phyloP scores from a whole-genome alignment of 2,888 invertebrate genomes.

The Lasioglossum zephyrum region DNA sequence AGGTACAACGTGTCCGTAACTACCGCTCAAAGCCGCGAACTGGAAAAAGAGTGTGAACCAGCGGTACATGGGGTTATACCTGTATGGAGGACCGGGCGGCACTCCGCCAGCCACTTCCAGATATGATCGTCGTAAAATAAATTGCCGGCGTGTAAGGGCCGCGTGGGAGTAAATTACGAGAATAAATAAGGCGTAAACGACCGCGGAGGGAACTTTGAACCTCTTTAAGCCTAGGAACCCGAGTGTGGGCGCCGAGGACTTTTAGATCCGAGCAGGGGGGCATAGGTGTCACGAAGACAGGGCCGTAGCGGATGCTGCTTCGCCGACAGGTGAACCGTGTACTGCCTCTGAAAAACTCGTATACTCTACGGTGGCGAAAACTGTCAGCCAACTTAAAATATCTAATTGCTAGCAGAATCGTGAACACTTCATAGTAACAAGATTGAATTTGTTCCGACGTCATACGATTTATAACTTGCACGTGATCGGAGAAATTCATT shows the following conservation, averaged over 20 bases:
- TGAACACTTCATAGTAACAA: too few relatives aligned
- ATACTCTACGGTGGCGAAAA: neutral
- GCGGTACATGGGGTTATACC: conserved; percentile 45
- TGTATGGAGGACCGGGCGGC: conserved; percentile 60
- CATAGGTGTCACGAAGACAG: conserved; percentile 64
- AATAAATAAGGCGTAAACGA: conserved; percentile 80
- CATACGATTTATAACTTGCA: too few relatives aligned
- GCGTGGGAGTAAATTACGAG: conserved; percentile 81
- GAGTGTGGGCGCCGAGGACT: conserved; percentile 74
- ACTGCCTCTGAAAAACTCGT: neutral
- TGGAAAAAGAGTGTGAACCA: conserved; percentile 56
- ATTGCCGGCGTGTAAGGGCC: conserved; percentile 72
- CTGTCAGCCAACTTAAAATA: neutral
- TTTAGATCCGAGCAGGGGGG: conserved; percentile 62
- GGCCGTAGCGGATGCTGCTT: conserved; percentile 56
- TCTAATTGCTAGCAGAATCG: neutral
- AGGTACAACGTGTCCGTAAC: conserved; percentile 2
- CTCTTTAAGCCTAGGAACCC: conserved; percentile 76
- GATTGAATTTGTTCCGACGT: too few relatives aligned
- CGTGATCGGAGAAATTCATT: too few relatives aligned
- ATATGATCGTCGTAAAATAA: conserved; percentile 80
- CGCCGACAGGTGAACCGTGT: conserved; percentile 52
- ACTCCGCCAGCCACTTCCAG: conserved; percentile 74
- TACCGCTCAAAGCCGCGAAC: conserved; percentile 22
- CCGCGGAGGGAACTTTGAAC: conserved; percentile 75